These are phyloP conservation scores for Microtus pennsylvanicus DNA, from an alignment of 2,113 vertebrate genomes.

Conservation along the genomic window DNA sequence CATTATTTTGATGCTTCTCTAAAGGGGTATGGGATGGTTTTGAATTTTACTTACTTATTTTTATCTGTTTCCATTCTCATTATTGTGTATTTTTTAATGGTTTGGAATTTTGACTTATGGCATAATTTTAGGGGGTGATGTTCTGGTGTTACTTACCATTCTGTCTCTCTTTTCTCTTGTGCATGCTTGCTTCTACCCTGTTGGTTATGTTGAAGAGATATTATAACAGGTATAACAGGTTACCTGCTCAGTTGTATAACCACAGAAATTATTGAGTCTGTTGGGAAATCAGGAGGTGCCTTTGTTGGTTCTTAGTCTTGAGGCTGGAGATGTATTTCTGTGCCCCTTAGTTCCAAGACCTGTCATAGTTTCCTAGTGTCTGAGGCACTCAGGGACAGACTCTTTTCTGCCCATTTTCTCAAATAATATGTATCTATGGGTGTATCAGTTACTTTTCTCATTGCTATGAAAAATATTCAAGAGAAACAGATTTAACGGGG, in stretches of 20 bases:
- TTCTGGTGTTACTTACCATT: background rate
- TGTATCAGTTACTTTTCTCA: background rate
- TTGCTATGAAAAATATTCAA: background rate
- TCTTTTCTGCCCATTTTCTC: background rate
- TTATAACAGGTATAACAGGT: background rate
- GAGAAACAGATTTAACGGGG: background rate
- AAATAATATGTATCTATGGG: background rate
- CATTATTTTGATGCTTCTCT: background rate
- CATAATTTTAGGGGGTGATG: slow-evolving; percentile 6
- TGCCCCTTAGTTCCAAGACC: background rate
- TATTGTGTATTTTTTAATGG: slow-evolving; percentile 14
- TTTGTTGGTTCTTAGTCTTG: background rate
- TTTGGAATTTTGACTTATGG: slow-evolving; percentile 44
- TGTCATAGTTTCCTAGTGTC: background rate
- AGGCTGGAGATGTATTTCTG: background rate
- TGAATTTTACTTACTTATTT: background rate
- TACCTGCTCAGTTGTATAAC: background rate
- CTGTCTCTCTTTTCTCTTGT: background rate
- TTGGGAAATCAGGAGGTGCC: background rate
- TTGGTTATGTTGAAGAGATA: background rate
- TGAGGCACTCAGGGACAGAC: background rate
- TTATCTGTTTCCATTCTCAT: background rate
- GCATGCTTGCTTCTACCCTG: background rate
- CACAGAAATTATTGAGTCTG: background rate
- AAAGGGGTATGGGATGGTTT: background rate